Evolutionary conservation across 2,888 invertebrate genomes (phyloP), one percentile per base, ranked within the genome.

Genomic region (Schizaphis graminum): DNA sequence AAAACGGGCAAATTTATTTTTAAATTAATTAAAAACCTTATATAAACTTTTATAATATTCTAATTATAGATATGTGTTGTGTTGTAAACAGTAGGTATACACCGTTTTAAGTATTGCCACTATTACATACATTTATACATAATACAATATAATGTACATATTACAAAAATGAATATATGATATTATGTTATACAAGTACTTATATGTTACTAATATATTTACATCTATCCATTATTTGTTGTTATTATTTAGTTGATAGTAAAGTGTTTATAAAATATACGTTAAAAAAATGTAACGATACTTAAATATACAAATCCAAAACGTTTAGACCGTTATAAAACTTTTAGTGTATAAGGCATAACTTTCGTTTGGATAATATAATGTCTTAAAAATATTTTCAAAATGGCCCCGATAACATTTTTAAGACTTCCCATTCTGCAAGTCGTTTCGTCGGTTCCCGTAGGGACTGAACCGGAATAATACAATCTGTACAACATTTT

Each of bases 381-480:
- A 77, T 49, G 47, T 77, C 13, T 26, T 49, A 7, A 26, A 49
- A 77, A 91, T 67, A n/a, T 91, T 77, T 91, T 77, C 90, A 56
- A 35, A 77, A 77, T 77, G 35, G 35, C 3, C 35, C 21, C n/a
- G 57, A 61, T 44, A 89, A 61, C 61, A 61, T 44, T 61, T 89
- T 89, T 61, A 61, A 89, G 16, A 89, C 61, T 61, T 56, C 57
- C 89, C 28, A 89, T 89, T 89, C 28, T 35, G 44, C 16, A n/a
- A 89, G 89, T 61, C 61, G 44, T 89, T 89, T 44, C 44, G 47
- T 4, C 21, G 61, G n/a, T 61, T 44, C 44, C 89, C 44, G 44
- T 61, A 44, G 89, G 61, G 44, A 89, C 56, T 35, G n/a, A 28
- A 44, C 77, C 8, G 77, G 44, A 89, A 89, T 61, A 57, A 89